phyloP scores from a whole-genome alignment of 2,113 vertebrate genomes.

The Nothoprocta pentlandii region DNA sequence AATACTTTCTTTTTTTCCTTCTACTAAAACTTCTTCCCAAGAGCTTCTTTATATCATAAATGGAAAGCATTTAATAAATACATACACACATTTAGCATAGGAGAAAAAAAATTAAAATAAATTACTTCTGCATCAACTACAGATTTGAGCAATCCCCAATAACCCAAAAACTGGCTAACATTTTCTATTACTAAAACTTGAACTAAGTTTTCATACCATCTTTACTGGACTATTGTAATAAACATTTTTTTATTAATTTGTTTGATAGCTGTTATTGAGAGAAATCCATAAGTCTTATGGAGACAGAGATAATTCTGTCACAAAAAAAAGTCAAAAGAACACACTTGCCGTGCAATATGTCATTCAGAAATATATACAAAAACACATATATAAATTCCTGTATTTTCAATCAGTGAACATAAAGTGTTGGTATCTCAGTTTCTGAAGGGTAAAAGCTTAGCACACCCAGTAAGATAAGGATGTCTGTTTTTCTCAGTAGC shows the following conservation, averaged over 20 bases:
- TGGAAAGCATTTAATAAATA: background rate
- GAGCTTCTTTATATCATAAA: conserved; percentile 5
- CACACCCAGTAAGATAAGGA: background rate
- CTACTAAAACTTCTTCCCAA: background rate
- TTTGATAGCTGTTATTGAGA: background rate
- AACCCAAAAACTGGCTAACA: background rate
- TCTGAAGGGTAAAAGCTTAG: background rate
- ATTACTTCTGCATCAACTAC: background rate
- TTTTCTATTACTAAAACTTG: background rate
- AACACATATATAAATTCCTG: background rate
- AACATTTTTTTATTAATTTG: background rate
- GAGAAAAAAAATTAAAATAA: background rate
- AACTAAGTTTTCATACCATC: background rate
- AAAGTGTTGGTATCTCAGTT: background rate
- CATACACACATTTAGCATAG: background rate
- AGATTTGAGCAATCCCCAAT: background rate
- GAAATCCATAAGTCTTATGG: background rate
- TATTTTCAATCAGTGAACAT: background rate
- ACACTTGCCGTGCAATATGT: background rate
- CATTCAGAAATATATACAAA: background rate
- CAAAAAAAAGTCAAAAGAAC: background rate
- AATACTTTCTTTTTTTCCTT: conserved; percentile 4
- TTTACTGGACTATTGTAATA: background rate
- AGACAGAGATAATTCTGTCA: conserved; percentile 3
- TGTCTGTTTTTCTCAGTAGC: background rate